Evolutionary conservation across 2,888 invertebrate species (phyloP).

Genomic region (Calameuta idolon): DNA sequence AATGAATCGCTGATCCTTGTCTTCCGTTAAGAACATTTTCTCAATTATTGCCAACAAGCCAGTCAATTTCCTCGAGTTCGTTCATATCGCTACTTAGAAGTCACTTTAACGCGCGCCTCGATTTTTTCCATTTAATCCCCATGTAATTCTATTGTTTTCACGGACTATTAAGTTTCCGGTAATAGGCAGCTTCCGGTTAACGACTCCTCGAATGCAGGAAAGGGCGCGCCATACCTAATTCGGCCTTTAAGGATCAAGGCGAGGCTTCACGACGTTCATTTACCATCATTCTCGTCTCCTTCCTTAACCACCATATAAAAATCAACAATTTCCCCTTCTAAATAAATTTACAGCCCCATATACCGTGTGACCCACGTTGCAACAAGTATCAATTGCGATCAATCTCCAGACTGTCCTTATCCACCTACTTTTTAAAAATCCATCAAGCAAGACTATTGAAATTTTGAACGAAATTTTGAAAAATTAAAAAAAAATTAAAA

Average conservation of each 20-base stretch:
- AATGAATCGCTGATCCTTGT: background rate
- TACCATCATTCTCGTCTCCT: background rate
- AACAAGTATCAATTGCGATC: background rate
- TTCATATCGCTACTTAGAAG: conserved; percentile 7
- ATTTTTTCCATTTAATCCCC: conserved; percentile 60
- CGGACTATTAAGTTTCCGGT: conserved; percentile 67
- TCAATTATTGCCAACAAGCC: background rate
- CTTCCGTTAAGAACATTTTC: background rate
- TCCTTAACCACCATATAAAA: background rate
- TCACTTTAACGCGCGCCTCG: conserved; percentile 11
- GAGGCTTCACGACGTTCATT: conserved; percentile 43
- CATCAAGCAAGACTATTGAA: background rate
- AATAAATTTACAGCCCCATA: background rate
- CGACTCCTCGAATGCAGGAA: conserved; percentile 65
- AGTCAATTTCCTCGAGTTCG: conserved; percentile 40
- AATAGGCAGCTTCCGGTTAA: conserved; percentile 61
- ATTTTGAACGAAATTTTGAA: background rate
- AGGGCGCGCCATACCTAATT: conserved; percentile 65
- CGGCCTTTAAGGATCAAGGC: conserved; percentile 63
- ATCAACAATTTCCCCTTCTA: background rate
- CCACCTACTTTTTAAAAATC: background rate
- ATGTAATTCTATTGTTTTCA: conserved; percentile 68
- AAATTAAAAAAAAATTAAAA: background rate
- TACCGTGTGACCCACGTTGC: background rate
- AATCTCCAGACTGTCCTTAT: background rate